A percentile compares a stretch with the other conserved stretches of the same genome.
Evolutionary conservation across 2,113 vertebrate species (phyloP).

Genomic region (Mustela nigripes): DNA sequence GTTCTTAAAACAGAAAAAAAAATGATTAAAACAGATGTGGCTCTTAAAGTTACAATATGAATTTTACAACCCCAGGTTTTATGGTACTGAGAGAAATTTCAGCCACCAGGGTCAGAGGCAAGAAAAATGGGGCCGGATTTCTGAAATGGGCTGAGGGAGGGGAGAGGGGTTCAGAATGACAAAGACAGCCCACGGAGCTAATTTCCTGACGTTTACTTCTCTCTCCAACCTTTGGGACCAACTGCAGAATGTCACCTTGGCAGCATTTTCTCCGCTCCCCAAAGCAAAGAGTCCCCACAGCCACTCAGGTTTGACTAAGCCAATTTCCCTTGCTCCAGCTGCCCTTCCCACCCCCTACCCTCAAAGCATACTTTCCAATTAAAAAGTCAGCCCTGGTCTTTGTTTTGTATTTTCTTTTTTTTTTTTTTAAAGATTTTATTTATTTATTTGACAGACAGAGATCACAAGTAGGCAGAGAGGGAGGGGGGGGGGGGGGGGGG

Average conservation of each 20-base stretch:
- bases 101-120: slow-evolving; percentile 86
- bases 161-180: neutral
- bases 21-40: slow-evolving; percentile 94
- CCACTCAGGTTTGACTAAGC: neutral
- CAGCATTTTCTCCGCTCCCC: neutral
- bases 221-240: slow-evolving; percentile 27
- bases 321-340: neutral
- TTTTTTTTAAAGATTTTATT: too few relatives aligned
- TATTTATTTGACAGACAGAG: too few relatives aligned
- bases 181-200: slow-evolving; percentile 67
- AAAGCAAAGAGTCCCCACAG: neutral
- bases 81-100: slow-evolving; percentile 88
- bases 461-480: too few relatives aligned
- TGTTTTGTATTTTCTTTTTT: neutral
- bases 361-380: neutral
- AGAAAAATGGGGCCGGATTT: slow-evolving; percentile 82
- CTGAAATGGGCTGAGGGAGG: slow-evolving; percentile 67
- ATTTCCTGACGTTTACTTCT: slow-evolving; percentile 64
- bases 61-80: slow-evolving; percentile 91
- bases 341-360: neutral
- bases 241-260: slow-evolving; percentile 53
- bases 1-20: slow-evolving; percentile 89
- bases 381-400: neutral
- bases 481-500: too few relatives aligned
- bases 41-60: slow-evolving; percentile 92